phyloP scores from a whole-genome alignment of 2,797 vertebrate genomes.

The Pampus argenteus region DNA sequence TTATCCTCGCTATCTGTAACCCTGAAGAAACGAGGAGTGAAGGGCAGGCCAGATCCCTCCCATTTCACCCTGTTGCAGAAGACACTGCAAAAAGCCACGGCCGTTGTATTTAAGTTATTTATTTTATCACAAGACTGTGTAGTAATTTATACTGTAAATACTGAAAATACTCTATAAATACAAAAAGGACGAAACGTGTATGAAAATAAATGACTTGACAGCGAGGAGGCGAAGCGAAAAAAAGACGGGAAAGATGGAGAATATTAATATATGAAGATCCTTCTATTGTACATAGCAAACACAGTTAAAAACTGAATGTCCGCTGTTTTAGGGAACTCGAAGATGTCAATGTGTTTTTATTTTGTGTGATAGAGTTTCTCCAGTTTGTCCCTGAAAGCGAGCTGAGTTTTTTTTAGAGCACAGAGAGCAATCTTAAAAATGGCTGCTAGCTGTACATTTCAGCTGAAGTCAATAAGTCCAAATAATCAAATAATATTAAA shows the following conservation, averaged over 20 bases:
- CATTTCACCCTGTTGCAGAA: conserved; percentile 29
- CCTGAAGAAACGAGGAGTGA: conserved; percentile 19
- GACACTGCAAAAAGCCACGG: conserved; percentile 79
- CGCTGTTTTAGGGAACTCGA: conserved; percentile 75
- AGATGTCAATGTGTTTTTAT: conserved; percentile 73
- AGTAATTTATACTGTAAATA: conserved; percentile 89
- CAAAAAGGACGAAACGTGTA: conserved; percentile 66
- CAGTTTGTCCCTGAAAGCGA: conserved; percentile 53
- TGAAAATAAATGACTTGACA: conserved; percentile 55
- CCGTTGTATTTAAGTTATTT: conserved; percentile 85
- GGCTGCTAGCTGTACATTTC: conserved; percentile 37
- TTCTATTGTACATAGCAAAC: conserved; percentile 84
- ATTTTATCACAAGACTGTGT: conserved; percentile 83
- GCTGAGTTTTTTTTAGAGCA: conserved; percentile 43
- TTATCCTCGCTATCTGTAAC: conserved; percentile 13
- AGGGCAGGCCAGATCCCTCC: conserved; percentile 18
- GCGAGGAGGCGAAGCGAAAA: conserved; percentile 17
- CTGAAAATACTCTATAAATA: conserved; percentile 82
- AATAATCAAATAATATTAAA: neutral
- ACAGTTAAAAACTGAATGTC: conserved; percentile 78
- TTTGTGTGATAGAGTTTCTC: conserved; percentile 72
- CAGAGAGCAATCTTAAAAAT: conserved; percentile 25
- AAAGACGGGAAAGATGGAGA: conserved; percentile 56
- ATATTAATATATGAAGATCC: conserved; percentile 85
- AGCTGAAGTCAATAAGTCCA: neutral